These are phyloP conservation scores for Chaetorhynchus papuensis DNA, from an alignment of 2,113 vertebrate species.

Conservation along the genomic window DNA sequence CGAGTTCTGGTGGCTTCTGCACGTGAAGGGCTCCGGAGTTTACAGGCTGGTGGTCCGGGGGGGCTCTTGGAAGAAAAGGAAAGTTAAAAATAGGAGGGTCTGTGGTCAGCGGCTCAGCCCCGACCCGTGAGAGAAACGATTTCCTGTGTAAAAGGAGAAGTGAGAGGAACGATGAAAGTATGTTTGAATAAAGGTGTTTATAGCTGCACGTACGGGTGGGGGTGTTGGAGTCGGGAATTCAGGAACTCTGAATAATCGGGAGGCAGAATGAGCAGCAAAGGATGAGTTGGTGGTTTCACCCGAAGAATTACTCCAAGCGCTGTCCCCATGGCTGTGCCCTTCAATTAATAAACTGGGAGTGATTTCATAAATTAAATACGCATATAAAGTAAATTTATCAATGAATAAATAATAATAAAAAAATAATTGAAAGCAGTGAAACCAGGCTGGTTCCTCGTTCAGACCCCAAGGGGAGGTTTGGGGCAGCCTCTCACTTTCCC, in stretches of 20 bases:
- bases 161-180: neutral
- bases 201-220: neutral
- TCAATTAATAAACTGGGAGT: neutral
- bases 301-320: neutral
- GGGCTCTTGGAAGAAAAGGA: neutral
- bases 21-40: neutral
- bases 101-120: neutral
- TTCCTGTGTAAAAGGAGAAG: neutral
- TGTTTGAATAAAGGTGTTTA: neutral
- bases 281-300: neutral
- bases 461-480: too few relatives aligned
- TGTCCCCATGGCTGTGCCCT: neutral
- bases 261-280: accelerated
- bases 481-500: neutral
- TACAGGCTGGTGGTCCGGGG: neutral
- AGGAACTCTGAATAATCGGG: neutral
- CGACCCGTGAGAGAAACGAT: neutral
- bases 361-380: neutral
- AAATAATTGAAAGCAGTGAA: too few relatives aligned
- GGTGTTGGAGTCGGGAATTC: neutral
- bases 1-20: too few relatives aligned
- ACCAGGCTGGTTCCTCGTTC: neutral
- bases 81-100: neutral
- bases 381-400: accelerated
- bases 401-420: too few relatives aligned